Evolutionary conservation across 2,113 vertebrate genomes (phyloP).

Genomic region (Campylomormyrus numenius): DNA sequence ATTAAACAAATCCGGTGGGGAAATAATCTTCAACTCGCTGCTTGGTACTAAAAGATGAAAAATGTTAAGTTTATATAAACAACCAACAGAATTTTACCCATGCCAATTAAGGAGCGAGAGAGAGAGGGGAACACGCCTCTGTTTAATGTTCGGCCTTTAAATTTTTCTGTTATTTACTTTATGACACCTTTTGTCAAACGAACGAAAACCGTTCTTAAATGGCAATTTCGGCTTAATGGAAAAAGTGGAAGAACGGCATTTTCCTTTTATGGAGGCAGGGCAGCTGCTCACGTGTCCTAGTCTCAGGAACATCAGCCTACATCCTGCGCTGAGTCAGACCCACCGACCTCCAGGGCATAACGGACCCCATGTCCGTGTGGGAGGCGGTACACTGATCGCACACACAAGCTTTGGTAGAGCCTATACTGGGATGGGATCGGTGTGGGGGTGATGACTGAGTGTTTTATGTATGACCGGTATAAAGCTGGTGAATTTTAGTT

Average conservation of each 20-base stretch:
- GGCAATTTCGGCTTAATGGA: slow-evolving; percentile 53
- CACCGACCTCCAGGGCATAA: background rate
- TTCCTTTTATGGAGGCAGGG: slow-evolving; percentile 53
- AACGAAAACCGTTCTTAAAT: slow-evolving; percentile 52
- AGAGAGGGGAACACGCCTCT: slow-evolving; percentile 48
- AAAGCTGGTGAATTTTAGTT: background rate
- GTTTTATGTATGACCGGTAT: background rate
- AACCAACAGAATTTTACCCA: slow-evolving; percentile 84
- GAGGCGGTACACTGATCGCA: background rate
- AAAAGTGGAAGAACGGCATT: slow-evolving; percentile 43
- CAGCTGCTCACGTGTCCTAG: slow-evolving; percentile 18
- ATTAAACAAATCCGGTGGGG: slow-evolving; percentile 94
- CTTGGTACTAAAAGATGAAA: slow-evolving; percentile 97
- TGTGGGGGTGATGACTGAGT: background rate
- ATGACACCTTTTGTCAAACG: slow-evolving; percentile 54
- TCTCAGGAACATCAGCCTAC: background rate
- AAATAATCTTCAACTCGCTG: slow-evolving; percentile 75
- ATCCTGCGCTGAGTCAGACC: slow-evolving; percentile 16
- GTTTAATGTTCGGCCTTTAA: slow-evolving; percentile 49
- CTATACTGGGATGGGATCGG: background rate
- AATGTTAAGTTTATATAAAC: slow-evolving; percentile 94
- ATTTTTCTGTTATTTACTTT: slow-evolving; percentile 63
- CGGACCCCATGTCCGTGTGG: background rate
- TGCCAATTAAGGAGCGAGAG: slow-evolving; percentile 94
- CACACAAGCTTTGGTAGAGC: background rate